phyloP scores from a whole-genome alignment of 2,113 vertebrate genomes.

The Galemys pyrenaicus region DNA sequence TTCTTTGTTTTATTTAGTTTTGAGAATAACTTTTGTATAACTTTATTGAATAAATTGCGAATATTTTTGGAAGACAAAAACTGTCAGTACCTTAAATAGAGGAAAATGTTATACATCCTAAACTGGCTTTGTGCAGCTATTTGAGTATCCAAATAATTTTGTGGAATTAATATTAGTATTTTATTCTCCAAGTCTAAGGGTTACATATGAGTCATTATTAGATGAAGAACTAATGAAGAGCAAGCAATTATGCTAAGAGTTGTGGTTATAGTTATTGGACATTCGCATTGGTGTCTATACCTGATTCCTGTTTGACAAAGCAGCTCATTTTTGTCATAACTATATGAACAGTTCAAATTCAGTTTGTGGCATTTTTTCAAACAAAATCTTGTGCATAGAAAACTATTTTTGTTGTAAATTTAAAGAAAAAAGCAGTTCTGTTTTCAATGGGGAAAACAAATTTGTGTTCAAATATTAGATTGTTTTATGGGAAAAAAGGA shows the following conservation, averaged over 20 bases:
- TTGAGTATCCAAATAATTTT: conserved; percentile 41
- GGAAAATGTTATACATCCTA: neutral
- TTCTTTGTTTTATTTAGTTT: conserved; percentile 36
- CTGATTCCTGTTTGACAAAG: conserved; percentile 17
- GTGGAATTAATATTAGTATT: neutral
- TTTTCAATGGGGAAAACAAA: conserved; percentile 5
- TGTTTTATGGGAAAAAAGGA: neutral
- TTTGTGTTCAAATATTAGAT: neutral
- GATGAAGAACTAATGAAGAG: conserved; percentile 40
- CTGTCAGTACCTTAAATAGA: conserved; percentile 34
- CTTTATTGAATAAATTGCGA: conserved; percentile 42
- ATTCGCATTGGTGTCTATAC: neutral
- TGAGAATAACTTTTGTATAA: conserved; percentile 10
- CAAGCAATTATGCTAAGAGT: conserved; percentile 12
- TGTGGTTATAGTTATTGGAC: neutral
- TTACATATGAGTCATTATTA: neutral
- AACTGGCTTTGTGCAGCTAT: neutral
- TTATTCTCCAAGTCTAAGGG: neutral
- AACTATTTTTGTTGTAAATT: conserved; percentile 37
- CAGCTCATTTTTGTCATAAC: neutral
- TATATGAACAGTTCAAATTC: conserved; percentile 19
- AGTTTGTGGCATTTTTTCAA: neutral
- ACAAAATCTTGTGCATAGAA: neutral
- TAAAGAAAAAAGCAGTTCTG: conserved; percentile 24
- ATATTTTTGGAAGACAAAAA: conserved; percentile 42